A percentile compares a stretch with the other conserved stretches of the same genome.
These are phyloP conservation scores for Macrosiphum euphorbiae DNA, from an alignment of 2,888 invertebrate species.

Conservation along the genomic window DNA sequence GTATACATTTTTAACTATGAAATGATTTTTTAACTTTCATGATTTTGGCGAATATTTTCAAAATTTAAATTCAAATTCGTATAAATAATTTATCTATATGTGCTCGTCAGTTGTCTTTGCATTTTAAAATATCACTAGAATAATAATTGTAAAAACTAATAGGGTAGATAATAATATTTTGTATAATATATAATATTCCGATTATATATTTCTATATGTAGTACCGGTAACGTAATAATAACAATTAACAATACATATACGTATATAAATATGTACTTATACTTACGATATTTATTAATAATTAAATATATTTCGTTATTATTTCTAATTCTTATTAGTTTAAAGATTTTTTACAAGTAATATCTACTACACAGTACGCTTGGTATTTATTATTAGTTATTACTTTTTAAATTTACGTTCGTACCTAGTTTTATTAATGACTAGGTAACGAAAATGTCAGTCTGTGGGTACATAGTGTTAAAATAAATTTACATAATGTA, in stretches of 20 bases:
- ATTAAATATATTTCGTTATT: neutral
- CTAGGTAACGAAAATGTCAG: neutral
- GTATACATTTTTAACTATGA: too few relatives aligned
- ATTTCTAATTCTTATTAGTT: neutral
- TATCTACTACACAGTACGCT: neutral
- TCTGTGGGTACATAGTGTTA: neutral
- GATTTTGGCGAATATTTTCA: too few relatives aligned
- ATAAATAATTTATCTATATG: too few relatives aligned
- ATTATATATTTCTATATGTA: neutral
- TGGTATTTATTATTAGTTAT: neutral
- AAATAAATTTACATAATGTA: conserved; percentile 23
- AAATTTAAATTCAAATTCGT: too few relatives aligned
- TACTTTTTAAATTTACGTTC: neutral
- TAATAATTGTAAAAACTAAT: neutral
- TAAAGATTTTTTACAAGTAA: neutral
- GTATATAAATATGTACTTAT: neutral
- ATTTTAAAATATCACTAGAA: neutral
- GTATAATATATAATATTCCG: neutral
- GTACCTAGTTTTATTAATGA: neutral
- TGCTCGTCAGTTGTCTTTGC: neutral
- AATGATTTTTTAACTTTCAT: too few relatives aligned
- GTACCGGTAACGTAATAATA: neutral
- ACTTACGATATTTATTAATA: neutral
- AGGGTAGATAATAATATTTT: neutral
- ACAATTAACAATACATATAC: too few relatives aligned